Base-by-base conservation (phyloP, 1,140 invertebrate species). In the Hycleus cichorii region DNA sequence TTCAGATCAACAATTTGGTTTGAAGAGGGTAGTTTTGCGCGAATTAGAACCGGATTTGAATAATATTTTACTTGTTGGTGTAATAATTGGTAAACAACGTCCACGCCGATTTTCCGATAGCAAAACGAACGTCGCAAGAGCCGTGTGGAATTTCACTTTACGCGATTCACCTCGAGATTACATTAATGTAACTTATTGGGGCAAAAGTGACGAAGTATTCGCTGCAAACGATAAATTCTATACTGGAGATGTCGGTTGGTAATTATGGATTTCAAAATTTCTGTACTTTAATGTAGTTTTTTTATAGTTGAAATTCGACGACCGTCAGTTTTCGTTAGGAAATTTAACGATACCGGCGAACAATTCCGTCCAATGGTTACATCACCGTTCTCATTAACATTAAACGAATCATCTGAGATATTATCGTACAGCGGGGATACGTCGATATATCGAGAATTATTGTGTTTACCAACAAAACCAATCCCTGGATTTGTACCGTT, bases 181-280 rank as follows among this genome's bases (percentile, higher is more conserved):
- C 25, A 84, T 86, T 39, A 87, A 88, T 69, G 78, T 80, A 2
- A 81, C 84, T 9, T 81, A 81, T 57, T 88, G 85, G 85, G 84
- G 85, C 7, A 76, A 75, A 24, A 71, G 77, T 40, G 78, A 81
- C 60, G 83, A 76, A 62, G 74, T 87, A 3, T 72, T 75, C 25
- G 76, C 78, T 52, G 72, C 83, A 47, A 77, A 80, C 62, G 76
- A 78, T 53, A 77, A 72, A 56, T 85, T 82, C 72, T 74, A 78
- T 47, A 79, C 84, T 10, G 85, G 85, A 12, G 80, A 81, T 69
- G 78, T 86, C 48, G 83, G 84, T 85, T 72, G 73, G 69, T 63
- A 39, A 26, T 43, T 18, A 27, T 11, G 4, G 12, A 18, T 24
- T 39, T 39, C 40, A 42, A 42, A 42, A 11, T 7, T 42, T 42